Base-by-base conservation (phyloP, 2,797 vertebrate species). In the Chaenodraco wilsoni region DNA sequence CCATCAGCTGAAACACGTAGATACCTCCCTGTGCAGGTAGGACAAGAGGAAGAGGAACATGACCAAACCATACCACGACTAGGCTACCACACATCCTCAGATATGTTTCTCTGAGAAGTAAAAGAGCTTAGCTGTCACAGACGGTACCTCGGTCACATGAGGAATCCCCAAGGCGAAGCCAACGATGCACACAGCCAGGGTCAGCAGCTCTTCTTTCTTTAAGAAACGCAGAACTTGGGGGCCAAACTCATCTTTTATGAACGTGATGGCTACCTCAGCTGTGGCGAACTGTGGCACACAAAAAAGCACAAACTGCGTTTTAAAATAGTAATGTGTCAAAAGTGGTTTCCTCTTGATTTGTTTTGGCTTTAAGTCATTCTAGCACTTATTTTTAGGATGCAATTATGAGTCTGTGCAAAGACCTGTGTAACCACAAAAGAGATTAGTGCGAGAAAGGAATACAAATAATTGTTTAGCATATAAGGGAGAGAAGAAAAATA, bases 1-100 rank as follows among this genome's bases (percentile, higher is more conserved):
- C 94, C 92, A 95, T 93, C 72, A 95, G 82, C 86, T 95, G 94
- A 73, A 95, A 95, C 63, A 93, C 87, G 48, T 94, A 95, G 59
- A 95, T 93, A 1, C 95, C 94, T 43, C 87, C 92, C 92, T 93
- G 76, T 15, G 46, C 37, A 50, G 46, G 37, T 55, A 19, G 17
- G 19, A 61, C 5, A 49, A 17, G 19, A 43, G 14, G n/a, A 50
- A 72, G 11, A 21, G 10, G 2, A 31, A 65, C 15, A 54, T 54
- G 3, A 58, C 9, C 40, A 55, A 65, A 71, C 23, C 17, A 4
- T 41, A 16, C n/a, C 3, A 57, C 12, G 17, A 23, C 6, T 13
- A 49, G 31, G 27, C 15, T 3, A 11, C 49, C 9, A 64, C 54
- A 66, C 3, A 48, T 9, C n/a, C 40, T 44, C 9, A 31, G 21